Base-by-base conservation (phyloP, 2,888 invertebrate genomes). In the Embidobia sp. region DNA sequence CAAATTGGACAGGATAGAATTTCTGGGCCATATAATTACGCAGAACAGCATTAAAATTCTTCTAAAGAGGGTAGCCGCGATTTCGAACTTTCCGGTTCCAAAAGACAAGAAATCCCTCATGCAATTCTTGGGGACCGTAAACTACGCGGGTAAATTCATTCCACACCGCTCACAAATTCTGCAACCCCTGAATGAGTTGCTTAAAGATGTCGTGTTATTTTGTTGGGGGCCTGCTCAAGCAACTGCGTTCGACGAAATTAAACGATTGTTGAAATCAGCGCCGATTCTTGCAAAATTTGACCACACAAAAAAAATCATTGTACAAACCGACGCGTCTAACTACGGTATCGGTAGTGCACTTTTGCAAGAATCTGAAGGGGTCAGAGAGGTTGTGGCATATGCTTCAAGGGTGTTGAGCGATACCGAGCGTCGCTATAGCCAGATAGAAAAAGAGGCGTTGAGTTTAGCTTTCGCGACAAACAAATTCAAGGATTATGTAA, bases 391-490 rank as follows among this genome's bases (percentile, higher is more conserved):
- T 8, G 83, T 89, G 3, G 83, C 84, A 1, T 89, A 85, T 69
- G 85, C 84, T 0, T 87, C 85, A 0, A 77, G 84, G 70, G 79
- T 83, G 8, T 61, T 61, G 15, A 31, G n/a, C 8, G 13, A 26
- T 0, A 16, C 86, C 2, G 87, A 90, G 66, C 79, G 74, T n/a
- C 61, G 83, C 7, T 89, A 88, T 61, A 85, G 85, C 0, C 85
- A 87, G 70, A 88, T 88, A 6, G 88, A 90, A 64, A 87, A 87
- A 73, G 87, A 89, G 79, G 84, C 86, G 0, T 69, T 89, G 4
- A 88, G 85, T 2, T 59, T 87, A 0, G 80, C 82, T 0, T 10
- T 83, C 80, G 87, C 86, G 0, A 80, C 82, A n/a, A 86, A 88
- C 57, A 79, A 81, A 46, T 85, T 88, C 53, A 51, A 79, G 31